Evolutionary conservation across 2,113 vertebrate genomes (phyloP), one percentile per base, ranked within the genome.

Genomic region (Antennarius striatus): DNA sequence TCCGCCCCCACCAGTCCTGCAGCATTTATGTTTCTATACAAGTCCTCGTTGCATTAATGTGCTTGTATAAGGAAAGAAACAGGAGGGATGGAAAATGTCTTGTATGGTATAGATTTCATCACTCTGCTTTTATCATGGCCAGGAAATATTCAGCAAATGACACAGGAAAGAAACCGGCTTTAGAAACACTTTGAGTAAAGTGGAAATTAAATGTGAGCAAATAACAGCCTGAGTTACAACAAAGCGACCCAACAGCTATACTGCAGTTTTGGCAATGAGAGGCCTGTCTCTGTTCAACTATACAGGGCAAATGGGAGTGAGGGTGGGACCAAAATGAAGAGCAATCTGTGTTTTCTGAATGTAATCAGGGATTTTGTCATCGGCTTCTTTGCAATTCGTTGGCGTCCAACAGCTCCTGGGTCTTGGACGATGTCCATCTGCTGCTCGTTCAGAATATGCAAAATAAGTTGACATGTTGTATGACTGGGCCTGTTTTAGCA

Each of bases 321-420:
- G 67, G 72, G 79, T 71, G 80, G 70, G 68, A 68, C 63, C 49
- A 42, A 83, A 81, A 79, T 55, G 52, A 16, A 71, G 73, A 22
- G 22, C 22, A 22, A 22, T 72, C 63, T 54, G 74, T 71, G 73
- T 74, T 68, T 62, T 76, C 61, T 76, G 57, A 79, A 68, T 71
- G 32, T 71, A 85, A 70, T 72, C 56, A 3, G 36, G 66, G 68
- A 68, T 81, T 85, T 82, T 79, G 77, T 82, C 70, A 70, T 65
- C 40, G 71, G 63, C 39, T 76, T 83, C 62, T 85, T 87, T 83
- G 81, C 78, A 82, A 65, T 40, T 71, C 75, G 65, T 28, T 22
- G 22, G 22, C 22, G 22, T 78, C 67, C 77, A 84, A 74, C 61
- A 60, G 48, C 55, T 64, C 56, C 58, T 3, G 11, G 47, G 49